Conservation (phyloP, 2,888 invertebrate species). For the Dolichomitus sp. region DNA sequence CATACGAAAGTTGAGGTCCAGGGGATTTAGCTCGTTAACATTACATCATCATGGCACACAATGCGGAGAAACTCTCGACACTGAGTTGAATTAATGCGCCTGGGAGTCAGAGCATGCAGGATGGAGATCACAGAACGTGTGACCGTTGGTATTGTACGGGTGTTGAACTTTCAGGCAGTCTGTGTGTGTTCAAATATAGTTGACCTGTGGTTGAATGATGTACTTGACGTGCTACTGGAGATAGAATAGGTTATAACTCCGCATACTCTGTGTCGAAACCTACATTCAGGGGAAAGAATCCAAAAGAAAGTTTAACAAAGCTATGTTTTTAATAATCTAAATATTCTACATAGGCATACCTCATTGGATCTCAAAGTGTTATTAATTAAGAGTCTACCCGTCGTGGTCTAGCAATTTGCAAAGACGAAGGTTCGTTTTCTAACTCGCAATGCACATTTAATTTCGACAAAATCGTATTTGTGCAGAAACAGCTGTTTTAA, state of each 20-base stretch:
- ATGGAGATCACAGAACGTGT: background rate
- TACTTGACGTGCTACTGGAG: background rate
- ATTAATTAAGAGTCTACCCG: too few relatives aligned
- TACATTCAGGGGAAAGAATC: background rate
- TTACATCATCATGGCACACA: background rate
- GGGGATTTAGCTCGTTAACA: background rate
- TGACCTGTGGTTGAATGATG: background rate
- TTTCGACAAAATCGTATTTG: too few relatives aligned
- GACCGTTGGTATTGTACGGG: background rate
- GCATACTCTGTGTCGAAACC: background rate
- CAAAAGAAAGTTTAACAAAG: background rate
- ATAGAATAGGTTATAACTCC: background rate
- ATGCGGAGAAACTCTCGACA: background rate
- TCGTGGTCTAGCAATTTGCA: too few relatives aligned
- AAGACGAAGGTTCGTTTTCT: too few relatives aligned
- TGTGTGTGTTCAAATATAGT: background rate
- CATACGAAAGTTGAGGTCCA: background rate
- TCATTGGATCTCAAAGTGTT: too few relatives aligned
- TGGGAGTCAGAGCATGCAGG: background rate
- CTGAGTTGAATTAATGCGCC: constrained; percentile 6
- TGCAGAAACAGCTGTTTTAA: too few relatives aligned
- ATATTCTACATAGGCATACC: too few relatives aligned
- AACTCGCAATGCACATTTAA: too few relatives aligned
- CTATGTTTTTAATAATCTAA: background rate
- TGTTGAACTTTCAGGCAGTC: background rate